Evolutionary conservation across 2,797 vertebrate species (phyloP).

Genomic region (Sphenodon punctatus): DNA sequence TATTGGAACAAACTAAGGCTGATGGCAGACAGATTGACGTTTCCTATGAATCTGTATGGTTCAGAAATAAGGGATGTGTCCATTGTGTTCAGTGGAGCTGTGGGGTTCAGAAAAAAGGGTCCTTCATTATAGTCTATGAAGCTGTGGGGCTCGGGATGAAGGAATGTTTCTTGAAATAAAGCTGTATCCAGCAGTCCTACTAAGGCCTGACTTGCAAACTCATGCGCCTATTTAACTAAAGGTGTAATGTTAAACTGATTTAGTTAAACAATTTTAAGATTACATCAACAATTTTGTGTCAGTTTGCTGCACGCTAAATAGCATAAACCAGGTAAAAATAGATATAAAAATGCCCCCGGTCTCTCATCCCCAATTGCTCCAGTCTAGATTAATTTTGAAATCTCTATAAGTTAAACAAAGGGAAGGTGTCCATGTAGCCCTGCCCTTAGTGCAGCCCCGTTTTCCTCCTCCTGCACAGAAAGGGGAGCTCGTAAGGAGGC

Average conservation of each 20-base stretch:
- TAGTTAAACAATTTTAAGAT: not conserved
- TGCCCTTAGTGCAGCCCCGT: rapidly evolving
- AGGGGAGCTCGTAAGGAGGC: not conserved
- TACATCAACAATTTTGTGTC: not conserved
- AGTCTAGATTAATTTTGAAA: not conserved
- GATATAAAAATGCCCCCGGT: not conserved
- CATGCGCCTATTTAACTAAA: too few relatives aligned
- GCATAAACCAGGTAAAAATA: rapidly evolving
- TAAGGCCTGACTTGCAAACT: too few relatives aligned
- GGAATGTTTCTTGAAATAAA: too few relatives aligned
- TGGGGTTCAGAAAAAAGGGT: too few relatives aligned
- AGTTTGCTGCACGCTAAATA: rapidly evolving
- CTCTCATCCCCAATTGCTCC: rapidly evolving
- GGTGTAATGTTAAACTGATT: rapidly evolving
- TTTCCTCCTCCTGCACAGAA: not conserved
- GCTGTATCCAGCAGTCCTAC: too few relatives aligned
- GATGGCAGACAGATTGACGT: too few relatives aligned
- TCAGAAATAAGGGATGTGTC: too few relatives aligned
- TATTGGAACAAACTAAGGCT: too few relatives aligned
- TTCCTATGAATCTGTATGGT: too few relatives aligned
- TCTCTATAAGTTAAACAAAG: rapidly evolving
- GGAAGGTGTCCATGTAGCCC: not conserved
- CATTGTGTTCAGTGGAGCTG: too few relatives aligned
- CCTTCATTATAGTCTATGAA: too few relatives aligned
- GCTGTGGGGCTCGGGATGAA: too few relatives aligned